Percentiles rank a stretch among this genome's conserved stretches.
These are phyloP conservation scores for Zosterops japonicus DNA, from an alignment of 2,113 vertebrate species.

Conservation along the genomic window DNA sequence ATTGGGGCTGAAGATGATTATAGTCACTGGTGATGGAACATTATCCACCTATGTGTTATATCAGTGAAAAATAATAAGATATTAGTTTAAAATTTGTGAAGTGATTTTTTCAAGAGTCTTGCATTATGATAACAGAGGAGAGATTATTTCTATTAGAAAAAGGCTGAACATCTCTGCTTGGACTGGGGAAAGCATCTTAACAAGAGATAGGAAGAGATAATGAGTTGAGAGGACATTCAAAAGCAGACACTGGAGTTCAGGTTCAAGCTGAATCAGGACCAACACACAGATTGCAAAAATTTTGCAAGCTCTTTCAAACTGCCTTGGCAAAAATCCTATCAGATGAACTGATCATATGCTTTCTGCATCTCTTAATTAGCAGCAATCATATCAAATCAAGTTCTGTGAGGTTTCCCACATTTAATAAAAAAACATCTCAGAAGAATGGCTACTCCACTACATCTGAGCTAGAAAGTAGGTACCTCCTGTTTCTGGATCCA, in stretches of 20 bases:
- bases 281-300: background rate
- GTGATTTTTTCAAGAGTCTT: slow-evolving; percentile 1
- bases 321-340: background rate
- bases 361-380: background rate
- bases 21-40: slow-evolving; percentile 24
- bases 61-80: slow-evolving; percentile 42
- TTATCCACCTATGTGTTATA: slow-evolving; percentile 39
- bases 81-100: slow-evolving; percentile 40
- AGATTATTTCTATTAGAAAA: background rate
- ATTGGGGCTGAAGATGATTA: slow-evolving; percentile 57
- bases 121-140: background rate
- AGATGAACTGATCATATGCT: background rate
- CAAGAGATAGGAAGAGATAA: background rate
- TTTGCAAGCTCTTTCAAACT: background rate
- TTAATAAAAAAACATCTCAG: background rate
- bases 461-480: background rate
- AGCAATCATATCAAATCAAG: background rate
- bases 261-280: background rate
- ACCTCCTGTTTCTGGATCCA: background rate
- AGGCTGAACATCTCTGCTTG: background rate
- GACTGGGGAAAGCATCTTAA: background rate
- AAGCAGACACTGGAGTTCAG: background rate
- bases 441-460: background rate
- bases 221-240: background rate
- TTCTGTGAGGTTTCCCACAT: background rate